Conservation (phyloP, 2,888 invertebrate species). For the Campoplex capitator region DNA sequence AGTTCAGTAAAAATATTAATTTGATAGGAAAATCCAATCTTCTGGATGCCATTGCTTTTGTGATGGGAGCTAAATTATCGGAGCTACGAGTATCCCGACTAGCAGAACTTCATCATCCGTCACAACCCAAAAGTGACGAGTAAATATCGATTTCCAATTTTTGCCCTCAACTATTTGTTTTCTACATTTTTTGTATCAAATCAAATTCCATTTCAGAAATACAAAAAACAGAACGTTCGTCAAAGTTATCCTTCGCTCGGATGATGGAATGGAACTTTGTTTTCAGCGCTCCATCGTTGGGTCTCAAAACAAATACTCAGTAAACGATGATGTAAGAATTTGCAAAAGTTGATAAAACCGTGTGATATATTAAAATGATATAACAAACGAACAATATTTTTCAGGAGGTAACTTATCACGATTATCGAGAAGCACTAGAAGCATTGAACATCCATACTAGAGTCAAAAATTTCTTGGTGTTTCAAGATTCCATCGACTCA, state of each 20-base stretch:
- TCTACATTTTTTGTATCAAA: neutral
- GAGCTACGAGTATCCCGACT: constrained; percentile 95
- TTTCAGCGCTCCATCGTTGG: constrained; percentile 36
- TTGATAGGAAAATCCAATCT: constrained; percentile 97
- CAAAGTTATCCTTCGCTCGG: neutral
- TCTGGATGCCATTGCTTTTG: constrained; percentile 99
- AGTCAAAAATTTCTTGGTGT: constrained; percentile 98
- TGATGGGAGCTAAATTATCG: constrained; percentile 97
- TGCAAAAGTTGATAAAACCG: neutral
- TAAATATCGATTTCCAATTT: neutral
- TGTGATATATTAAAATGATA: neutral
- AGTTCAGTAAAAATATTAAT: constrained; percentile 2
- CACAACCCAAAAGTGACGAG: neutral
- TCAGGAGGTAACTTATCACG: constrained; percentile 24
- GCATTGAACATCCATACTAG: constrained; percentile 87
- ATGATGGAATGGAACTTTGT: constrained; percentile 1
- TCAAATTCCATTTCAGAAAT: neutral
- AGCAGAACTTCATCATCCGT: constrained; percentile 91
- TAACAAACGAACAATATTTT: neutral
- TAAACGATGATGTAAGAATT: constrained; percentile 42
- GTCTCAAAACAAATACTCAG: neutral
- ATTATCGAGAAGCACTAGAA: constrained; percentile 28
- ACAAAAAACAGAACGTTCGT: constrained; percentile 17
- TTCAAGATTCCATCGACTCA: constrained; percentile 98
- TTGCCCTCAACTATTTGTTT: neutral